phyloP scores from a whole-genome alignment of 2,113 vertebrate genomes.

The Larimichthys polyactis region DNA sequence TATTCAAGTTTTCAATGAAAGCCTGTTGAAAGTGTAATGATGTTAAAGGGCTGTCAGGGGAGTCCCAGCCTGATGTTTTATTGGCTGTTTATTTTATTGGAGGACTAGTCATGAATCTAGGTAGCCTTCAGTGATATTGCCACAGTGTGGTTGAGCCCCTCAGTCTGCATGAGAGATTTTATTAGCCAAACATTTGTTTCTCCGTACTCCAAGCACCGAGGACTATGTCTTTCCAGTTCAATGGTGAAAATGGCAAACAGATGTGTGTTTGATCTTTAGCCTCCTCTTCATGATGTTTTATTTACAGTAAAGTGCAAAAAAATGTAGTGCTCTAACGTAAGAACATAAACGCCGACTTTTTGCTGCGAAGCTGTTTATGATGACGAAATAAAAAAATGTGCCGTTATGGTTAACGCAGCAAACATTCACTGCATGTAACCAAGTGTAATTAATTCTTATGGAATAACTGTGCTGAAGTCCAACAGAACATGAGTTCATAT shows the following conservation, averaged over 20 bases:
- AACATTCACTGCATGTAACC: conserved; percentile 25
- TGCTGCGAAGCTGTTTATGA: conserved; percentile 33
- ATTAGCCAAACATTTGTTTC: conserved; percentile 84
- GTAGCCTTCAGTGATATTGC: conserved; percentile 80
- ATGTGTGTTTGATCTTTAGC: conserved; percentile 65
- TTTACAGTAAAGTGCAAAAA: conserved; percentile 32
- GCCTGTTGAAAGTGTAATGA: conserved; percentile 82
- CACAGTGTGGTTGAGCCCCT: conserved; percentile 70
- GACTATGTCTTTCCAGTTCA: conserved; percentile 72
- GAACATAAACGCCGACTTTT: conserved; percentile 14
- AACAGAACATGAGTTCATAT: conserved; percentile 62
- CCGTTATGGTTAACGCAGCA: conserved; percentile 20
- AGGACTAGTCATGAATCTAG: conserved; percentile 80
- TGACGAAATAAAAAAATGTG: conserved; percentile 47
- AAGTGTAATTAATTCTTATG: conserved; percentile 64
- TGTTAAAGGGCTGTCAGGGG: conserved; percentile 81
- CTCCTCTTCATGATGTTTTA: conserved; percentile 41
- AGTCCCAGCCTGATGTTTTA: conserved; percentile 77
- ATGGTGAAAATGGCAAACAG: conserved; percentile 79
- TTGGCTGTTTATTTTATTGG: conserved; percentile 85
- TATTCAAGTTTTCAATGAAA: conserved; percentile 81
- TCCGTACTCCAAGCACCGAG: conserved; percentile 54
- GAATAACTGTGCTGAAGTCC: conserved; percentile 53
- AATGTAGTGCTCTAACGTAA: background rate
- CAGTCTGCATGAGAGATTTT: conserved; percentile 79